Base-by-base conservation (phyloP, 1,140 invertebrate species). In the Tetraneura akinire region DNA sequence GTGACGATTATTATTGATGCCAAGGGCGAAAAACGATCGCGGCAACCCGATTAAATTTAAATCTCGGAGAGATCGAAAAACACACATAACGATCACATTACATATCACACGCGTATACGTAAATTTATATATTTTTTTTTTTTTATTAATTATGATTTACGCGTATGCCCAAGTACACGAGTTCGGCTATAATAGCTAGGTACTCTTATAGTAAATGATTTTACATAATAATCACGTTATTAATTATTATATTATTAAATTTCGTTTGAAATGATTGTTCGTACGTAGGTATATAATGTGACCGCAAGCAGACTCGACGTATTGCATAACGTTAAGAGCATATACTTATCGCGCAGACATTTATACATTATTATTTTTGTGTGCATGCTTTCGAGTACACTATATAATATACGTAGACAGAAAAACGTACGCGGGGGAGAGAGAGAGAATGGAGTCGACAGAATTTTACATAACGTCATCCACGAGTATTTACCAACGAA, bases 391-490 rank as follows among this genome's bases (percentile, higher is more conserved):
- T 64, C 62, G 21, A 64, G 62, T n/a, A 64, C 60, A 11, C 18
- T 0, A 0, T 47, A 1, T 14, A 47, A 6, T 29, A 64, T 37
- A 64, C 32, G 10, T n/a, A n/a, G n/a, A n/a, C n/a, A n/a, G n/a
- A n/a, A n/a, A n/a, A n/a, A n/a, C n/a, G n/a, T n/a, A n/a, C 62
- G 32, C 62, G 62, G 62, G 62, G 62, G 62, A 64, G 62, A 62
- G 62, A 64, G 62, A 64, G 60, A 62, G 18, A 62, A 5, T 18
- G 3, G 16, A 1, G 29, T n/a, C 26, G 10, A 62, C 11, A 29
- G 37, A 64, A 64, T 64, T 64, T 64, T 64, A 64, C n/a, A 37
- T n/a, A 64, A 64, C 62, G 29, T 37, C 16, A 42, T 62, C 9
- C 26, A 16, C n/a, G n/a, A n/a, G n/a, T n/a, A n/a, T 37, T 37